Conservation (phyloP, 2,797 vertebrate genomes). For the Poeciliopsis presidionis region DNA sequence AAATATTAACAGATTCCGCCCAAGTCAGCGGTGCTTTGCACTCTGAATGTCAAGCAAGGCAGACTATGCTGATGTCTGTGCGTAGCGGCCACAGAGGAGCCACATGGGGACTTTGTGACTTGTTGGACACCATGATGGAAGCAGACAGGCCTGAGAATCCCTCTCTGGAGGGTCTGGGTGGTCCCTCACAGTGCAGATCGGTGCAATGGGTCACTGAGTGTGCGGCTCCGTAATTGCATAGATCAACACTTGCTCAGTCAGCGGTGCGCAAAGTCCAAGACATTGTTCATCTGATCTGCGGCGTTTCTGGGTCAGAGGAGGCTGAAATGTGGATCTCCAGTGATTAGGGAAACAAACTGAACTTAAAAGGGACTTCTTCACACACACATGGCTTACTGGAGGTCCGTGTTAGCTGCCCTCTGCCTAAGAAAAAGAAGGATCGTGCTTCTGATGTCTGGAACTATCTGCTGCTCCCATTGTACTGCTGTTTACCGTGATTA, state of each 20-base stretch:
- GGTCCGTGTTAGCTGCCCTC: conserved; percentile 51
- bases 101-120: conserved; percentile 73
- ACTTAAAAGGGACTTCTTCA: conserved; percentile 50
- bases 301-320: conserved; percentile 70
- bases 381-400: conserved; percentile 47
- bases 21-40: neutral
- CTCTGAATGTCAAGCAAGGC: neutral
- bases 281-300: conserved; percentile 61
- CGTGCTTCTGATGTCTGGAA: conserved; percentile 48
- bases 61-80: neutral
- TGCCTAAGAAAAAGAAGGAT: conserved; percentile 41
- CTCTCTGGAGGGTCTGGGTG: conserved; percentile 69
- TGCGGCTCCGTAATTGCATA: conserved; percentile 76
- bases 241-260: conserved; percentile 77
- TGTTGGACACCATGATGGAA: conserved; percentile 37
- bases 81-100: conserved; percentile 34
- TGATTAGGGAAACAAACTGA: conserved; percentile 66
- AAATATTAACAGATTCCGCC: too few species aligned
- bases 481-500: conserved; percentile 75
- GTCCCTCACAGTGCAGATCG: conserved; percentile 57
- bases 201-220: conserved; percentile 70
- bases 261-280: conserved; percentile 50
- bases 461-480: conserved; percentile 63
- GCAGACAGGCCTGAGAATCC: conserved; percentile 62
- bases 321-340: conserved; percentile 55